Percentiles rank a stretch among this genome's conserved stretches.
Conservation (phyloP, 2,888 invertebrate genomes). For the Rosalia funebris region DNA sequence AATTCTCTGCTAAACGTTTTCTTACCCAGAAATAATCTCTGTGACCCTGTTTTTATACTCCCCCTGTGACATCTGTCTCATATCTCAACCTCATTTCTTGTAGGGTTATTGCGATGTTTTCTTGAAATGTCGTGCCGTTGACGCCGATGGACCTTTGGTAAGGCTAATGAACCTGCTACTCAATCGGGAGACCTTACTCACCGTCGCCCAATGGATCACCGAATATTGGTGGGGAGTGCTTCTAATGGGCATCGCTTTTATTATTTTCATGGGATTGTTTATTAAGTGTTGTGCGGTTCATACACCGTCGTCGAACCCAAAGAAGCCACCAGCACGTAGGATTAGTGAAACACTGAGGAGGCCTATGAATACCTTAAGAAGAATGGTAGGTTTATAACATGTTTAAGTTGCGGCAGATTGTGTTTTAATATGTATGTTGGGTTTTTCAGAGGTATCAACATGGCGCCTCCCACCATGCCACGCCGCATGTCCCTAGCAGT, state of each 20-base stretch:
- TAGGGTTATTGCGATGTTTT: conserved; percentile 99
- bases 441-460: conserved; percentile 64
- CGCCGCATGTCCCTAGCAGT: conserved; percentile 57
- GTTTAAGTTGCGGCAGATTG: background rate
- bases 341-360: conserved; percentile 90
- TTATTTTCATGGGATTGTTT: conserved; percentile 96
- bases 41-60: background rate
- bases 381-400: conserved; percentile 74
- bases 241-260: conserved; percentile 88
- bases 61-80: conserved; percentile 9
- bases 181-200: conserved; percentile 87
- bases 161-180: conserved; percentile 95
- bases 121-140: conserved; percentile 96
- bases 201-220: conserved; percentile 93
- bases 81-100: conserved; percentile 34
- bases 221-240: conserved; percentile 97
- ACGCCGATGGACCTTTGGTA: conserved; percentile 97
- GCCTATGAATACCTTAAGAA: conserved; percentile 89
- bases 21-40: no score
- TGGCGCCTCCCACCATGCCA: conserved; percentile 59
- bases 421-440: conserved; percentile 5
- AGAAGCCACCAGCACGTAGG: conserved; percentile 93
- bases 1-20: no score
- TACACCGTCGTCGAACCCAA: conserved; percentile 98
- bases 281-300: conserved; percentile 99